Evolutionary conservation across 1,140 invertebrate species (phyloP), one percentile per base, ranked within the genome.

Genomic region (Drosophila mayri): DNA sequence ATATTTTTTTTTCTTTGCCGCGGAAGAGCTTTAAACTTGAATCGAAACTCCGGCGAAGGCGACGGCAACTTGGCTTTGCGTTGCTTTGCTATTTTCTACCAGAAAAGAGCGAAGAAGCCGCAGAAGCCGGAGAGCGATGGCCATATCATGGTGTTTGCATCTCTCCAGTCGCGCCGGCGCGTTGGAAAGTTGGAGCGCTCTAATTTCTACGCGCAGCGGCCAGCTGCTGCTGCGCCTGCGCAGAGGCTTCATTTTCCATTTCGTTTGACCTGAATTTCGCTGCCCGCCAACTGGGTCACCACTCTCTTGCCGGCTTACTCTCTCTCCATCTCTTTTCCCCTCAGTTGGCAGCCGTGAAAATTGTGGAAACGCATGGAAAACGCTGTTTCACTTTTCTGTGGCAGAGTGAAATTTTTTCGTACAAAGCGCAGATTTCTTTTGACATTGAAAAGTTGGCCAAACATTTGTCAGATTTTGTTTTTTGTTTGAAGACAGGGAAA

Each of bases 251-350:
- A 88, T 88, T 91, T 91, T 91, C 88, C 81, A 91, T 91, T 91
- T 91, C 88, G 79, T 91, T 91, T 91, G 88, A 88, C 88, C 88
- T 91, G 78, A 59, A 91, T 91, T 91, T 91, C 88, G 78, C 82
- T 60, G 66, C 57, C 64, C 50, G 67, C 44, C 71, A 90, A 80
- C 70, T 90, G 86, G 85, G 88, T 91, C 84, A 85, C 58, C 58
- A 72, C 47, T 64, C 76, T 65, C 61, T 65, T 52, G 55, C 28
- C 52, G 75, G 52, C 49, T 55, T 40, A 60, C 2, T 22, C 8
- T 37, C 32, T 16, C 2, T n/a, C 8, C 12, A 22, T 18, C 28
- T 30, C 25, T 30, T 10, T 18, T 6, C 37, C 30, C 20, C 28
- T 20, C 30, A 4, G n/a, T 32, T 14, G 1, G 32, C 50, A 3